Evolutionary conservation across 2,113 vertebrate genomes (phyloP), one percentile per base, ranked within the genome.

Genomic region (Leptobrachium leishanense): DNA sequence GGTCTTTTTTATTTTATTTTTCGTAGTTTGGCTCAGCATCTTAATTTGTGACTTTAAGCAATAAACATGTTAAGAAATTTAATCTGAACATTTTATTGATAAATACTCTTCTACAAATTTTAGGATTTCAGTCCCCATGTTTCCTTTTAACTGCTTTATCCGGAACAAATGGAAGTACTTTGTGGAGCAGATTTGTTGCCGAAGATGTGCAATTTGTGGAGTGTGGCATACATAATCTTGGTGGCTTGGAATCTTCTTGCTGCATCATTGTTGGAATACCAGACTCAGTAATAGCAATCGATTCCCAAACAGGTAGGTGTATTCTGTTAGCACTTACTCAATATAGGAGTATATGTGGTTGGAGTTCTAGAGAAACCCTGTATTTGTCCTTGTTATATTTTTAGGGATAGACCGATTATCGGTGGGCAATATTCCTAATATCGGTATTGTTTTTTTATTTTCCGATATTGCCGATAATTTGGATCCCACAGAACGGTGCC

Each of bases 81-180:
- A 50, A 50, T 50, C 4, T 50, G 46, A 50, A 1, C 46, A 31
- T 31, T 31, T 31, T 31, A 31, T 31, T 31, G 20, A 31, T 31
- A 31, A 31, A 31, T 31, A 31, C 20, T 31, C 20, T 31, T 31
- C 20, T 31, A 31, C 20, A 5, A 50, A 50, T 62, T 80, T 62
- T 72, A 98, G 97, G 92, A 76, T 88, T 97, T 54, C 77, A 87
- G 0, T 85, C 90, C 0, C 94, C 95, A 0, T 99, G 97, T 69
- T 77, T 92, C 83, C 93, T 95, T 11, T 0, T 95, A 4, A 42
- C 89, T 0, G 95, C 95, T 0, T 87, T 94, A 76, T 95, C 95
- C 0, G 97, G 97, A 68, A 96, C 93, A 0, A 88, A 93, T 0
- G 96, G 97, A 68, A 81, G 82, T 1, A 72, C 68, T 0, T 88